Base-by-base conservation (phyloP, 2,797 vertebrate genomes). In the Bufotes viridis region DNA sequence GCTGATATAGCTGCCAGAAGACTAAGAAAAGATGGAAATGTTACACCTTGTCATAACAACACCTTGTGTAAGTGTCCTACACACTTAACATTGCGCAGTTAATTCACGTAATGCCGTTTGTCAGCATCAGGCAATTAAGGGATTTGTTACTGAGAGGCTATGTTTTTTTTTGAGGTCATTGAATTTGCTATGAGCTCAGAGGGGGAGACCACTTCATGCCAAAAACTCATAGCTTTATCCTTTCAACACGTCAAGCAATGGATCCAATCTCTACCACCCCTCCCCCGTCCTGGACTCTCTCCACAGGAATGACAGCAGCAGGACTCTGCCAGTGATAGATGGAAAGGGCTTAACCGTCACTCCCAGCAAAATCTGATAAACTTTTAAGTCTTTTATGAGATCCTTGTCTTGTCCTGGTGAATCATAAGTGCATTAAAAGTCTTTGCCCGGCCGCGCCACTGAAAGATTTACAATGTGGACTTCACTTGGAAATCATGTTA, bases 101-200 rank as follows among this genome's bases (percentile, higher is more conserved):
- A 87, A 87, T 57, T 70, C 15, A 84, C 8, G 0, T 87, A 87
- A 74, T 84, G 22, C 42, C 58, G n/a, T 83, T 87, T 42, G 81
- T 82, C 90, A 91, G 86, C 58, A 65, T 55, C 89, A 57, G n/a
- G 61, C 90, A 90, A 91, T 93, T 91, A 91, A 92, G 57, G 87
- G 90, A 93, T 93, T 92, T 92, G 88, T 92, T 92, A 90, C 49
- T 89, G 60, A n/a, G 58, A 90, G 79, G 82, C 91, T 90, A 85
- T 81, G 90, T 86, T 87, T 92, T 92, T 72, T 34, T 34, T 34
- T 34, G 29, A 74, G 89, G 90, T 92, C 91, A 92, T 72, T 22
- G 11, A 78, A 87, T 63, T 65, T 83, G 89, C 67, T 84, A 29
- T 58, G 90, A 85, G 82, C 85, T 89, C 26, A 88, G 90, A 80